Base-by-base conservation (phyloP, 2,888 invertebrate genomes). In the Pristionchus maxplancki region DNA sequence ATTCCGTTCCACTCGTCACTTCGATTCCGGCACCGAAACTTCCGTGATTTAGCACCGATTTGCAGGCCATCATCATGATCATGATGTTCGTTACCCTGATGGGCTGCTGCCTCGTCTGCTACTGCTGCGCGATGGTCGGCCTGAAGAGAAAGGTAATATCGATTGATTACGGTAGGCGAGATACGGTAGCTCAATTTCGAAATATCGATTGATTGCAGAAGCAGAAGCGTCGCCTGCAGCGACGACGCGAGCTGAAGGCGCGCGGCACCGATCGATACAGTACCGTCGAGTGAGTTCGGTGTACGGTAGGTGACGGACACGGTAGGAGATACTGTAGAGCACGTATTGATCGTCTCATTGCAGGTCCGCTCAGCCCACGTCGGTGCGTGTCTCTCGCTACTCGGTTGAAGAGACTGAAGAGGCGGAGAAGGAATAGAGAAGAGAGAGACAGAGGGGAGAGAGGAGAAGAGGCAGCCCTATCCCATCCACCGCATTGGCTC, bases 301-400 rank as follows among this genome's bases (percentile, higher is more conserved):
- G 17, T 53, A 53, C 53, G 58, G 58, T 58, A 58, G 24, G 24
- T 44, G 44, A 9, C 6, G 44, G 6, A 1, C n/a, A 58, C 6
- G 58, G 58, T 58, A 15, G 11, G 15, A 13, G 15, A 53, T 53
- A 53, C 53, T 17, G 53, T 58, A n/a, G 58, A 58, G 9, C 9
- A 58, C 58, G 44, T 44, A 44, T 44, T 44, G 44, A 44, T 44
- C 44, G 44, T 44, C 11, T 11, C 44, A 9, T 67, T 8, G 17
- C 64, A 67, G 64, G 17, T 67, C 64, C 64, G 34, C 64, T 4
- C 64, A 67, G 64, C 34, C 64, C 0, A 17, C 64, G 0, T 67
- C 64, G 31, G 64, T 67, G 31, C 64, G 64, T 31, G 64, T 67
- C 64, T 67, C 64, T 28, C 64, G 64, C 64, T 67, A 67, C 20